A percentile compares a stretch with the other conserved stretches of the same genome.
Conservation (phyloP, 2,113 vertebrate species). For the Phalacrocorax pelagicus region DNA sequence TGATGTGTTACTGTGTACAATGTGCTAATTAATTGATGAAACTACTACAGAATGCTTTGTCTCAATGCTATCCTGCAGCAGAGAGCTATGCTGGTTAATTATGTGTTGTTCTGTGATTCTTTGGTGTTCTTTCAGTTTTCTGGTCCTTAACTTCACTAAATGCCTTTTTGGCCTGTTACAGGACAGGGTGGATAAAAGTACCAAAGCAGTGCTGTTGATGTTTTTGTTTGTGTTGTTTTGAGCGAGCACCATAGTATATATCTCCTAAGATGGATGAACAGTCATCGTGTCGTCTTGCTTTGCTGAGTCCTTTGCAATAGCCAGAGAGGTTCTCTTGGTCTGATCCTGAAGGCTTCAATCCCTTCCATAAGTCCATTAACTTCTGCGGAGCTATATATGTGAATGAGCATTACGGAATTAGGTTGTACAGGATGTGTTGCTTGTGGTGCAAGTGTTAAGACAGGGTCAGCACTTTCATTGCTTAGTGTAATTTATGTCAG, state of each 20-base stretch:
- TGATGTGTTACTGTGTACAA: background rate
- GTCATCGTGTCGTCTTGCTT: background rate
- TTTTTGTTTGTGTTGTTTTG: background rate
- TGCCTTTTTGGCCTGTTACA: background rate
- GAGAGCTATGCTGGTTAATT: background rate
- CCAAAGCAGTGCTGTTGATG: background rate
- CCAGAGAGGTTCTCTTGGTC: background rate
- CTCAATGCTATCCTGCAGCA: background rate
- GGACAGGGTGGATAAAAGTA: background rate
- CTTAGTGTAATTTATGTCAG: background rate
- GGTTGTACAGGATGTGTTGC: background rate
- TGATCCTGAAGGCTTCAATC: slow-evolving; percentile 3
- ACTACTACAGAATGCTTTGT: background rate
- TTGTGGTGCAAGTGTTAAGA: background rate
- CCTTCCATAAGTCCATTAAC: slow-evolving; percentile 15
- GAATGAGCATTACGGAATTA: slow-evolving; percentile 14
- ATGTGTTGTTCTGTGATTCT: background rate
- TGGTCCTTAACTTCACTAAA: background rate
- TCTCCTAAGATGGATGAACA: background rate
- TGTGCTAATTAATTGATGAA: slow-evolving; percentile 2
- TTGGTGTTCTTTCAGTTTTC: background rate
- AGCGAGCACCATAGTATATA: background rate
- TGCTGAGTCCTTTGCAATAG: background rate
- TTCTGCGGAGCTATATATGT: slow-evolving; percentile 19
- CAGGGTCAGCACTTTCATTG: slow-evolving; percentile 35